phyloP scores from a whole-genome alignment of 2,888 invertebrate species.

The Dioctria rufipes region DNA sequence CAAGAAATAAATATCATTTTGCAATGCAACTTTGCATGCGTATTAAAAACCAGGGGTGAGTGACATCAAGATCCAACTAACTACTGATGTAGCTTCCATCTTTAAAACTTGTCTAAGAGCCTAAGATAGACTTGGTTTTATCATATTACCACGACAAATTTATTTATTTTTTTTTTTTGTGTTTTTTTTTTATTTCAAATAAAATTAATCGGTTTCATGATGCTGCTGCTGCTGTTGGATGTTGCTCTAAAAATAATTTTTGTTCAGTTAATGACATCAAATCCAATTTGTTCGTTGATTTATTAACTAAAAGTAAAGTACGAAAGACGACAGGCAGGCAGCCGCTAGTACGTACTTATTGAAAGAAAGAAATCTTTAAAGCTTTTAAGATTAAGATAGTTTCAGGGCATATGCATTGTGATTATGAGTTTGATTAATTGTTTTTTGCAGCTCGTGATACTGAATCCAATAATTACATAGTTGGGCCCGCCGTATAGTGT shows the following conservation, averaged over 20 bases:
- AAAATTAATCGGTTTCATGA: no score
- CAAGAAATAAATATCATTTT: constrained; percentile 1
- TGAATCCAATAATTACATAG: background rate
- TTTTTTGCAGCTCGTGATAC: background rate
- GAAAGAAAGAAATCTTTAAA: no score
- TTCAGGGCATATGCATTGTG: background rate
- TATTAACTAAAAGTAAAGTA: background rate
- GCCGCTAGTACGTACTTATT: no score
- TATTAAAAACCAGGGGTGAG: background rate
- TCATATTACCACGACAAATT: no score
- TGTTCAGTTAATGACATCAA: background rate
- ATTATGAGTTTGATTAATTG: constrained; percentile 7
- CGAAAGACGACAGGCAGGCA: no score
- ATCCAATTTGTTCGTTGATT: background rate
- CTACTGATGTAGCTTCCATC: no score
- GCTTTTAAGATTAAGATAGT: background rate
- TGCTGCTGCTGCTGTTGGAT: no score
- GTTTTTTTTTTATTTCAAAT: no score
- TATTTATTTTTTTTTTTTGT: no score
- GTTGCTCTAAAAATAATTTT: no score
- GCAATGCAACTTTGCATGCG: background rate
- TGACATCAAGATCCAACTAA: background rate
- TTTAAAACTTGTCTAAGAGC: no score
- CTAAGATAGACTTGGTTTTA: no score
- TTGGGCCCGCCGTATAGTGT: background rate